Percentiles rank a stretch among this genome's conserved stretches.
Conservation (phyloP, 2,888 invertebrate genomes). For the Hirtodrosophila alboralis region DNA sequence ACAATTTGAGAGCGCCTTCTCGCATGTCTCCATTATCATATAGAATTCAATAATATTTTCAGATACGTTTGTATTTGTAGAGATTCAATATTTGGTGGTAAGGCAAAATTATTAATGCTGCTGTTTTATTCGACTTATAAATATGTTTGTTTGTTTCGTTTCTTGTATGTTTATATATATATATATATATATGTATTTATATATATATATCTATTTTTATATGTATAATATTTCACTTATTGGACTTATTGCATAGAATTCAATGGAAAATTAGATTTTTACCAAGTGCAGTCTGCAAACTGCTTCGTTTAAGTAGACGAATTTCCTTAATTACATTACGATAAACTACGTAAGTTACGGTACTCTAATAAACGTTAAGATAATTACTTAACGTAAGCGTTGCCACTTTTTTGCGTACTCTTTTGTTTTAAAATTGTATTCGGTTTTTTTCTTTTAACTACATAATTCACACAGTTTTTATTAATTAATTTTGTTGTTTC, state of each 20-base stretch:
- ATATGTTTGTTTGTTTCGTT: constrained; percentile 37
- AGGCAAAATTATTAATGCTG: constrained; percentile 71
- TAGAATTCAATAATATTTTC: too few relatives aligned
- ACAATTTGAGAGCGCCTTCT: too few relatives aligned
- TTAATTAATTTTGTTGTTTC: constrained; percentile 32
- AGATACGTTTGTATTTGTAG: background rate
- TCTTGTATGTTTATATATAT: constrained; percentile 16
- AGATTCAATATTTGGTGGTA: constrained; percentile 30
- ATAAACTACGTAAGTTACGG: constrained; percentile 12
- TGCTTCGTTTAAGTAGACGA: constrained; percentile 35
- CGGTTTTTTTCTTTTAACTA: constrained; percentile 8
- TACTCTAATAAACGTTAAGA: background rate
- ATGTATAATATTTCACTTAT: constrained; percentile 57
- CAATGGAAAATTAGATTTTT: constrained; percentile 69
- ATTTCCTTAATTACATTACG: constrained; percentile 9
- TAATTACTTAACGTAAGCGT: constrained; percentile 19
- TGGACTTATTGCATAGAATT: constrained; percentile 62
- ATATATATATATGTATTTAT: constrained; percentile 25
- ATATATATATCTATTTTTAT: constrained; percentile 23
- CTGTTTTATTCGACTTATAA: constrained; percentile 71
- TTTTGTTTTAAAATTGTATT: constrained; percentile 16
- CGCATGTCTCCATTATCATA: too few relatives aligned
- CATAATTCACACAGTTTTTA: constrained; percentile 38
- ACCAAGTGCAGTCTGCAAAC: constrained; percentile 25
- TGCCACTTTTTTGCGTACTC: constrained; percentile 17